Evolutionary conservation across 2,888 invertebrate species (phyloP), one percentile per base, ranked within the genome.

Genomic region (Tuta absoluta): DNA sequence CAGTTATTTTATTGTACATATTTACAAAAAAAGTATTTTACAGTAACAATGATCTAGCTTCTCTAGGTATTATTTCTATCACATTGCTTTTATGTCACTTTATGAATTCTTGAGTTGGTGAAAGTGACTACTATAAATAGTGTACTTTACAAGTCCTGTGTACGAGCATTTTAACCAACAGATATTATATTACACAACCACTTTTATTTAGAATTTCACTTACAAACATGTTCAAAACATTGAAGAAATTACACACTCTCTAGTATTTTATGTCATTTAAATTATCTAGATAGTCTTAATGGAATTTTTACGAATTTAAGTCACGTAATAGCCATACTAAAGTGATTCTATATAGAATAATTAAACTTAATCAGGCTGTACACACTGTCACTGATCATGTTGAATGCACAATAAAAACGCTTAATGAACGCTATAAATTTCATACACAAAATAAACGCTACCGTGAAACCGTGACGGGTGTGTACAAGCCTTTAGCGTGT

Each of bases 1-100:
- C 73, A 80, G 82, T 88, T 87, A 85, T 81, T 78, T 78, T 89
- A 90, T 89, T 86, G 89, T 91, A 91, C 91, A 91, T 91, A 91
- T 91, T 89, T 91, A 91, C 91, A 90, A 80, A 81, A 65, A 65
- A 62, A 86, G 88, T 89, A 85, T 86, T 62, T 87, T 87, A 90
- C 90, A 91, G 86, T 89, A 89, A 91, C 90, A 91, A 91, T 89
- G 90, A 89, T 89, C 87, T 90, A 90, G 89, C 90, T 82, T 90
- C 89, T 89, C 87, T 87, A 90, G 89, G 89, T 90, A 90, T 89
- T 88, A 79, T 86, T 82, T 90, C 87, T 91, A 91, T 91, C 91
- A 91, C 91, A 91, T 87, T 87, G 87, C 82, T 78, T 82, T 75
- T 75, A 71, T 66, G 68, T 66, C 66, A 70, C 73, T 60, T 68